These are phyloP conservation scores for Pseudonaja textilis DNA, from an alignment of 2,113 vertebrate genomes.

Conservation along the genomic window DNA sequence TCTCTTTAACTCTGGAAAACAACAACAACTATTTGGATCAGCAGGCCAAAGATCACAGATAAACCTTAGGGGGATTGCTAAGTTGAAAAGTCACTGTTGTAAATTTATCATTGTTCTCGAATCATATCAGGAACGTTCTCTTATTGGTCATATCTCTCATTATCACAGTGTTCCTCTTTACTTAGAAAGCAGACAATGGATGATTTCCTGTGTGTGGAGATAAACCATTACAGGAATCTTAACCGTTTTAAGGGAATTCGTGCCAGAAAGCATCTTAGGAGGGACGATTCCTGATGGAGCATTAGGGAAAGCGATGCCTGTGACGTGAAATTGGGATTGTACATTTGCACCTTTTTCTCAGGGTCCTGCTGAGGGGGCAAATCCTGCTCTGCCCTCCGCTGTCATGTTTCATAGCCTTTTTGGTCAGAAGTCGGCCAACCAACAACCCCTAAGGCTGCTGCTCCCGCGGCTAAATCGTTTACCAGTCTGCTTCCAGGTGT, in stretches of 20 bases:
- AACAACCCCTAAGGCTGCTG: too few species aligned
- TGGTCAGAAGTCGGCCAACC: too few species aligned
- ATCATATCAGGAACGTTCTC: background rate
- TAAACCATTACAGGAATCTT: background rate
- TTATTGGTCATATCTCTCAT: too few species aligned
- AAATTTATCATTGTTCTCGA: background rate
- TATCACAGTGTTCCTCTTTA: conserved; percentile 16
- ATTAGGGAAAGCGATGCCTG: background rate
- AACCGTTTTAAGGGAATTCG: background rate
- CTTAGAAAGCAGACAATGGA: background rate
- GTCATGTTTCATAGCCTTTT: too few species aligned
- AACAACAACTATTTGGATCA: too few species aligned
- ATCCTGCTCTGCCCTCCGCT: too few species aligned
- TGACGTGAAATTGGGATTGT: background rate
- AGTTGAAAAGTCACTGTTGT: background rate
- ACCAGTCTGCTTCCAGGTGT: too few species aligned
- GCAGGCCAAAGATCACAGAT: too few species aligned
- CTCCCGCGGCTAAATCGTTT: too few species aligned
- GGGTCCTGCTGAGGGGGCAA: too few species aligned
- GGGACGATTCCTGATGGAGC: background rate
- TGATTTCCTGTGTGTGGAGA: background rate
- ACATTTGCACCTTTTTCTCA: too few species aligned
- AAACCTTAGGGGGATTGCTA: background rate
- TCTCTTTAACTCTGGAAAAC: too few species aligned
- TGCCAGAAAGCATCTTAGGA: background rate